Conservation (phyloP, 2,113 vertebrate genomes). For the Nothobranchius kuhntae region DNA sequence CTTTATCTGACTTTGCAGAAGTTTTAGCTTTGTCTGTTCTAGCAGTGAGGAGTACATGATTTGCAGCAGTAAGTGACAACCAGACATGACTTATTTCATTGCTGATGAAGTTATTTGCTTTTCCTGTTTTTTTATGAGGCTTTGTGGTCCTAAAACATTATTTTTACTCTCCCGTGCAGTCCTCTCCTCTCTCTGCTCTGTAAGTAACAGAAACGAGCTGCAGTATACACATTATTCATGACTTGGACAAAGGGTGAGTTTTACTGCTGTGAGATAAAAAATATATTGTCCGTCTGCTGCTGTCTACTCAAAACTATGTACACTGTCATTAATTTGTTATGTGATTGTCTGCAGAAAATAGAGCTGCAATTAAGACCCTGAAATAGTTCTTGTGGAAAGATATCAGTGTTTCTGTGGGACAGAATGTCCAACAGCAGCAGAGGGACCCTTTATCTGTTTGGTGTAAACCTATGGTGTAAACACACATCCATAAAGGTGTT, state of each 20-base stretch:
- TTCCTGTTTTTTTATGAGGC: background rate
- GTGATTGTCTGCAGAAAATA: constrained; percentile 53
- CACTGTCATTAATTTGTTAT: constrained; percentile 64
- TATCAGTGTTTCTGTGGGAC: constrained; percentile 25
- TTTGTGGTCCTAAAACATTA: constrained; percentile 12
- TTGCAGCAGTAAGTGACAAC: background rate
- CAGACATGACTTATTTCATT: background rate
- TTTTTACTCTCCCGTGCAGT: constrained; percentile 58
- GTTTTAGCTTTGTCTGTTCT: no score
- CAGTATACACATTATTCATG: constrained; percentile 71
- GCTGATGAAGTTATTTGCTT: background rate
- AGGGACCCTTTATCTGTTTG: background rate
- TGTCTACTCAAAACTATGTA: constrained; percentile 65
- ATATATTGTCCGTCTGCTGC: constrained; percentile 74
- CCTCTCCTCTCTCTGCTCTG: constrained; percentile 29
- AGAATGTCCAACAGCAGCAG: background rate
- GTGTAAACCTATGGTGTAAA: no score
- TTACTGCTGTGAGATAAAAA: constrained; percentile 74
- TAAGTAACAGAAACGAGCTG: constrained; percentile 30
- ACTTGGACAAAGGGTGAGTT: constrained; percentile 71
- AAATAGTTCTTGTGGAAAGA: constrained; percentile 40
- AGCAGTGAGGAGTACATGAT: no score
- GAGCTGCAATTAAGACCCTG: constrained; percentile 58
- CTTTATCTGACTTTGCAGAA: no score
- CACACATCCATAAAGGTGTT: no score